These are phyloP conservation scores for Microctonus brassicae DNA, from an alignment of 2,888 invertebrate species.

Conservation along the genomic window DNA sequence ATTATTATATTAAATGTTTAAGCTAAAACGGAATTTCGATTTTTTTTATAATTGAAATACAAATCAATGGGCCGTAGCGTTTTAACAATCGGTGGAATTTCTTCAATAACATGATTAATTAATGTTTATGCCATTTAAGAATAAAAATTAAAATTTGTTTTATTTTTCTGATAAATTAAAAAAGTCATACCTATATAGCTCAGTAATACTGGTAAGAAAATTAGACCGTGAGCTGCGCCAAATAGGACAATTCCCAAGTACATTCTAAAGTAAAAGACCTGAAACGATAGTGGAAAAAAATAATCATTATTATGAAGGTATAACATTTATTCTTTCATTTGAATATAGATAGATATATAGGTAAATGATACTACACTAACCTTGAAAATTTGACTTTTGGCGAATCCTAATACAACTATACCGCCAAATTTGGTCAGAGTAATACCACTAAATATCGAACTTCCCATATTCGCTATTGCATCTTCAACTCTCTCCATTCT, in stretches of 20 bases:
- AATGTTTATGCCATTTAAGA: background rate
- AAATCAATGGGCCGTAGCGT: slow-evolving; percentile 32
- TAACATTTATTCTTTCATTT: slow-evolving; percentile 37
- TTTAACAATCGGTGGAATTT: slow-evolving; percentile 48
- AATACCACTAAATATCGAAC: slow-evolving; percentile 95
- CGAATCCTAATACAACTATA: slow-evolving; percentile 95
- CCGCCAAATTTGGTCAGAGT: slow-evolving; percentile 98
- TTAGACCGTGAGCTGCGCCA: slow-evolving; percentile 96
- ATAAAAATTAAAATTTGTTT: background rate
- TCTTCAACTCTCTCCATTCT: slow-evolving; percentile 85
- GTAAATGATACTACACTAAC: slow-evolving; percentile 56
- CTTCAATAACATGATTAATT: slow-evolving; percentile 39
- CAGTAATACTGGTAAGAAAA: slow-evolving; percentile 96
- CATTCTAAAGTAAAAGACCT: slow-evolving; percentile 97
- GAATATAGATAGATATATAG: background rate
- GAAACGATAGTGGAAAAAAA: slow-evolving; percentile 48
- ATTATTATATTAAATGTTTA: background rate
- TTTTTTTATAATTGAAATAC: background rate
- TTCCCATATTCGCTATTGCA: slow-evolving; percentile 89
- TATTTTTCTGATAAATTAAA: background rate
- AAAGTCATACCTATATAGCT: slow-evolving; percentile 92
- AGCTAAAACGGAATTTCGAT: background rate
- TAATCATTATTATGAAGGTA: too few relatives aligned
- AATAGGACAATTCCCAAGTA: slow-evolving; percentile 97
- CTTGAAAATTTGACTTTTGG: slow-evolving; percentile 97